Percentiles rank a stretch among this genome's conserved stretches.
phyloP scores from a whole-genome alignment of 2,888 invertebrate species.

The Orchesellides sinensis region DNA sequence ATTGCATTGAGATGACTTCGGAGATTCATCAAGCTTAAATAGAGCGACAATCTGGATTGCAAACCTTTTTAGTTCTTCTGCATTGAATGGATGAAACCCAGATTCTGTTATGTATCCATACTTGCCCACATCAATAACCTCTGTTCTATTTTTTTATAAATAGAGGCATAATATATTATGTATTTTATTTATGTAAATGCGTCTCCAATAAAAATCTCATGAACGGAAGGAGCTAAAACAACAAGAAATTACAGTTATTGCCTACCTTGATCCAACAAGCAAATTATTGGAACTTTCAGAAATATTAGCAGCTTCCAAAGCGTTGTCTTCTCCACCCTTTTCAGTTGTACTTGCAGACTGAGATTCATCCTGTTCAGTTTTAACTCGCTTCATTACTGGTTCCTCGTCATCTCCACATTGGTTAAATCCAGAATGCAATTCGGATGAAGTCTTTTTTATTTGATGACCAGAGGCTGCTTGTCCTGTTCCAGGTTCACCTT shows the following conservation, averaged over 20 bases:
- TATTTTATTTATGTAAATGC: too few relatives aligned
- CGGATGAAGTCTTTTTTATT: not conserved
- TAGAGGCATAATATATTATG: too few relatives aligned
- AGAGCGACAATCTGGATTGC: conserved; percentile 37
- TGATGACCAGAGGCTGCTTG: not conserved
- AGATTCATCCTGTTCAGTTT: conserved; percentile 1
- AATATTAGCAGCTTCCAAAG: not conserved
- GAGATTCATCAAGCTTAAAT: conserved; percentile 33
- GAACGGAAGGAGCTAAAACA: not conserved
- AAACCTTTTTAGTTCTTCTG: conserved; percentile 30
- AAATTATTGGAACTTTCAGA: not conserved
- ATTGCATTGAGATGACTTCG: not conserved
- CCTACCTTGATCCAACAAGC: not conserved
- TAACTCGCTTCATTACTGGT: not conserved
- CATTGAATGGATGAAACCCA: conserved; percentile 20
- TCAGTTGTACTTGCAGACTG: not conserved
- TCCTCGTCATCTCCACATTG: not conserved
- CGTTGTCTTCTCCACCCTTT: not conserved
- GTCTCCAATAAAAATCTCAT: not conserved
- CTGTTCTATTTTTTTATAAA: too few relatives aligned
- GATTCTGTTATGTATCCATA: conserved; percentile 16
- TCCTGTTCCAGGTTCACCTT: not conserved
- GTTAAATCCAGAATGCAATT: not conserved
- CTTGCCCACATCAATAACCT: conserved; percentile 23
- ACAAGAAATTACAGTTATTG: not conserved